Base-by-base conservation (phyloP, 2,113 vertebrate species). In the Lepisosteus osseus region DNA sequence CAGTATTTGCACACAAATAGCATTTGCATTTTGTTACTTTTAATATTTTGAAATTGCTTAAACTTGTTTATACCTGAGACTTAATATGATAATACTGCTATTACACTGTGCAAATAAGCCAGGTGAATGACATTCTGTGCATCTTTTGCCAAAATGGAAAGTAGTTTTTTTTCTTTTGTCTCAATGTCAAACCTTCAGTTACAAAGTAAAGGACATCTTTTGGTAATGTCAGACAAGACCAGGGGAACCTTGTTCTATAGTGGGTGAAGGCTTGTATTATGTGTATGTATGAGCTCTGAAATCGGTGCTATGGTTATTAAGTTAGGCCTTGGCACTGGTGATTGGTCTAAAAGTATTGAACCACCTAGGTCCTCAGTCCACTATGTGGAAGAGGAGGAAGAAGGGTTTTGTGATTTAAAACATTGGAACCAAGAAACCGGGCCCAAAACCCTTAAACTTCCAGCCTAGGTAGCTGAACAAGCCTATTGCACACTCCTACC, bases 291-390 rank as follows among this genome's bases (percentile, higher is more conserved):
- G 86, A 86, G 83, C 84, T 81, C 56, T 77, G 84, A 74, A 91
- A 92, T 93, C 84, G 59, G 85, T 75, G 69, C 84, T 73, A 79
- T 45, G 70, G 64, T 84, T 73, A 76, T 73, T 80, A 78, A 80
- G 76, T 14, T 69, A 44, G 84, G 77, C 80, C 75, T 65, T 82
- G 70, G 85, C 78, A 83, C 82, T 75, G 89, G 90, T 93, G 80
- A 80, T 86, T 29, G 70, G 87, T 91, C 91, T 91, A 86, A 91
- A n/a, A 92, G 90, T 92, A 90, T 88, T 75, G 86, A 86, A 91
- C 91, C 91, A 87, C 90, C 91, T 93, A 93, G 91, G 91, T 93
- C 91, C 89, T 93, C 91, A 91, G 83, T 91, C 91, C 91, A 93
- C 91, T 64, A 84, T 92, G 91, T 93, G 91, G 91, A 93, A 93